Base-by-base conservation (phyloP, 2,797 vertebrate genomes). In the Hoplostethus mediterraneus region DNA sequence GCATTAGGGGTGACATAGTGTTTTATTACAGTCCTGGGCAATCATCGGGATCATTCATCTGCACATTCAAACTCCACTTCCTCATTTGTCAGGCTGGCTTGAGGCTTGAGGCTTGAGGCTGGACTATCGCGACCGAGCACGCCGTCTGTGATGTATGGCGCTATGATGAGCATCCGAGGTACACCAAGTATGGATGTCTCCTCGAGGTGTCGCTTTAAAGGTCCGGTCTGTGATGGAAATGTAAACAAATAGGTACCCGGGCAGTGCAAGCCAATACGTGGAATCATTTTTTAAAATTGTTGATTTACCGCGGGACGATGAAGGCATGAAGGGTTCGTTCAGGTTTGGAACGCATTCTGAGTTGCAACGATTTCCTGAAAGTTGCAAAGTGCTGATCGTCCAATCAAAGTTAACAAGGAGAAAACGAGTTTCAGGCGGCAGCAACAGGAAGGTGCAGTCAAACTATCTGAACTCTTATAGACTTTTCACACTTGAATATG, bases 31-130 rank as follows among this genome's bases (percentile, higher is more conserved):
- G 83, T 93, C 88, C 66, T 7, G 61, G 31, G 71, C 83, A 89
- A 91, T 90, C 78, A 67, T 78, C 77, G 42, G 80, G 61, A 82
- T 80, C 86, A 90, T 93, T 93, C 81, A 89, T 93, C 91, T 92
- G 77, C 82, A 85, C 83, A 88, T 87, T 92, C 89, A 89, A 84
- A 90, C 67, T 77, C 77, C 87, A 83, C 76, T 63, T 36, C 65
- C 83, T 90, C 89, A 89, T 93, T 88, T 85, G 85, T 94, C 88
- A 92, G 71, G 65, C 64, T 33, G 73, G 68, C 60, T 68, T n/a
- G 0, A 1, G 47, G 73, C 68, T 67, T n/a, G 45, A 61, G 28
- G 28, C 28, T 28, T 28, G 28, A 28, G 28, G 61, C 31, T 0
- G 13, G 38, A 54, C 77, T 70, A 12, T 53, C 49, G 72, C 79